Conservation (phyloP, 2,797 vertebrate genomes). For the Sardinella longiceps region DNA sequence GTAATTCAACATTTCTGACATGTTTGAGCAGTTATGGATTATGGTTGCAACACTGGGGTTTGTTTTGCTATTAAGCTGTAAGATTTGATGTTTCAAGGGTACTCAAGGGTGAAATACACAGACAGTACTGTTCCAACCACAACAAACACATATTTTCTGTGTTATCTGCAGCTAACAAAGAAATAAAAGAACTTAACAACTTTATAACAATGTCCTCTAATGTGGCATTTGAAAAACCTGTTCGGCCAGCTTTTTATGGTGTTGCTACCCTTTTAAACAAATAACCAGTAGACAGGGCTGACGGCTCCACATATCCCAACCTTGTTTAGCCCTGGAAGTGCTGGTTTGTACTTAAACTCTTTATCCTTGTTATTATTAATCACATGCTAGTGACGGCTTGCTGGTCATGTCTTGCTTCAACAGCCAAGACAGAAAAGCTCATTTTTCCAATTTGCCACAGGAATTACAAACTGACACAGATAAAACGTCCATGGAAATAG, state of each 20-base stretch:
- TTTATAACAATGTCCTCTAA: background rate
- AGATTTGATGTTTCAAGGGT: background rate
- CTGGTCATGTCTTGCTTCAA: background rate
- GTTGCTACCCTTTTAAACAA: slow-evolving; percentile 30
- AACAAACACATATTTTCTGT: background rate
- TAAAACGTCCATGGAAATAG: background rate
- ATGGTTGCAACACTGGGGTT: background rate
- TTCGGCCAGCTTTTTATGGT: slow-evolving; percentile 40
- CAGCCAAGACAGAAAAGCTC: background rate
- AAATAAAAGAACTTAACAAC: background rate
- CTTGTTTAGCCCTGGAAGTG: background rate
- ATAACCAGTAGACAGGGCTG: slow-evolving; percentile 4
- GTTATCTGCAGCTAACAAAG: background rate
- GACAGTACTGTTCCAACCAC: background rate
- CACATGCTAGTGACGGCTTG: background rate
- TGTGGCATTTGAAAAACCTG: slow-evolving; percentile 42
- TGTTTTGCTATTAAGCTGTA: background rate
- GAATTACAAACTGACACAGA: background rate
- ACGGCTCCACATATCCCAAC: background rate
- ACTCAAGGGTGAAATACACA: background rate
- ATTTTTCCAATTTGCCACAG: background rate
- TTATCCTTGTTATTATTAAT: background rate
- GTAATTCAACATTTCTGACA: background rate
- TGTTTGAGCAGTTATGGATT: background rate
- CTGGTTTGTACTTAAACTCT: background rate